Conservation (phyloP, 1,140 invertebrate species). For the Lysiphlebus fabarum region DNA sequence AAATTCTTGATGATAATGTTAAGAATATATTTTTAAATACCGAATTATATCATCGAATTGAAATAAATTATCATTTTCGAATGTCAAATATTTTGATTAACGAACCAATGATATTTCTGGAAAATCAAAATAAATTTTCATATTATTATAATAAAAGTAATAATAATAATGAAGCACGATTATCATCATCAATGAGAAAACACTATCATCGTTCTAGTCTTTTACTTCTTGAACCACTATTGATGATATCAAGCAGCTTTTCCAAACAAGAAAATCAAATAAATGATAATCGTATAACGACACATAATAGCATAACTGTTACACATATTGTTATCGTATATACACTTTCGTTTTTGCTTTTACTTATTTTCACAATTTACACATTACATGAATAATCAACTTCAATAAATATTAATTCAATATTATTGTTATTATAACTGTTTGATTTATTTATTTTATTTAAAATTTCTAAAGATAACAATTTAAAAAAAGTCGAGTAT, state of each 20-base stretch:
- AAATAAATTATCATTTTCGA: slow-evolving; percentile 30
- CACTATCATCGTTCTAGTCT: slow-evolving; percentile 43
- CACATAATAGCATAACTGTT: slow-evolving; percentile 52
- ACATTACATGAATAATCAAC: slow-evolving; percentile 43
- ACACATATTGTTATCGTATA: slow-evolving; percentile 55
- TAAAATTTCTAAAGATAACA: too few species aligned
- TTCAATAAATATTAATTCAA: slow-evolving; percentile 42
- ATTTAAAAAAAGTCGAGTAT: too few species aligned
- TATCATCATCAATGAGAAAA: slow-evolving; percentile 23
- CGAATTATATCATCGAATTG: slow-evolving; percentile 34
- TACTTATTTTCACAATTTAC: slow-evolving; percentile 57
- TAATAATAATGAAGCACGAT: slow-evolving; percentile 20
- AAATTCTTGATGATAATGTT: slow-evolving; percentile 19
- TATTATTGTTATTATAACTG: too few species aligned
- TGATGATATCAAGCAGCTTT: slow-evolving; percentile 43
- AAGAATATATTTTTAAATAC: slow-evolving; percentile 22
- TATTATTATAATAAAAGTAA: slow-evolving; percentile 29
- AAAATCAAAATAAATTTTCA: slow-evolving; percentile 26
- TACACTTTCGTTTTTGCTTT: slow-evolving; percentile 53
- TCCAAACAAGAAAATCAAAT: slow-evolving; percentile 22
- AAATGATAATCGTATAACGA: slow-evolving; percentile 29
- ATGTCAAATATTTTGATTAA: slow-evolving; percentile 30
- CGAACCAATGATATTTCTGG: slow-evolving; percentile 30
- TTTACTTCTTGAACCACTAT: slow-evolving; percentile 53
- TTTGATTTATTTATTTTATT: too few species aligned